Percentiles rank a stretch among this genome's conserved stretches.
phyloP scores from a whole-genome alignment of 2,113 vertebrate species.

The Cyprinodon tularosa region DNA sequence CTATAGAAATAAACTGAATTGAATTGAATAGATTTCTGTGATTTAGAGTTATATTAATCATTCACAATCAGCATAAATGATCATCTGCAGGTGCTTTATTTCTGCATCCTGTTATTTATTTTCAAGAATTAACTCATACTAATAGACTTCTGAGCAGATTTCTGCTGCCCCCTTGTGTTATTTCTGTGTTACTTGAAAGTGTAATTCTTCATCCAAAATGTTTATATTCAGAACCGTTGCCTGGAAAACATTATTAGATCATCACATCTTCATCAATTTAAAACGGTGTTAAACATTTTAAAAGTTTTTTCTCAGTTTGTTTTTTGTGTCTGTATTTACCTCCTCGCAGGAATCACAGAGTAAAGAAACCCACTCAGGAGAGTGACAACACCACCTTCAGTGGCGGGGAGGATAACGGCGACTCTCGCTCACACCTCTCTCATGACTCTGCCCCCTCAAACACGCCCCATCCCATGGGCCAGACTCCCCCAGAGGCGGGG shows the following conservation, averaged over 20 bases:
- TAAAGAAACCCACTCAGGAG: slow-evolving; percentile 85
- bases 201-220: background rate
- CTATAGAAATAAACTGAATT: background rate
- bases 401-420: slow-evolving; percentile 87
- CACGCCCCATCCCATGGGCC: slow-evolving; percentile 21
- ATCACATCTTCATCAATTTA: background rate
- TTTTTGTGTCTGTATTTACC: background rate
- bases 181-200: background rate
- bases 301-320: too few species aligned
- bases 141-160: background rate
- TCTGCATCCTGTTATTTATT: background rate
- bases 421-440: slow-evolving; percentile 82
- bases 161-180: background rate
- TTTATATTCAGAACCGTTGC: background rate
- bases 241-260: background rate
- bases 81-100: background rate
- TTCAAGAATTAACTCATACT: too few species aligned
- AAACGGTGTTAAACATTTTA: too few species aligned
- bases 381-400: slow-evolving; percentile 89
- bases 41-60: background rate
- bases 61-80: background rate
- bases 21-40: background rate
- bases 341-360: slow-evolving; percentile 83
- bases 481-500: slow-evolving; percentile 75
- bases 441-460: slow-evolving; percentile 81